Evolutionary conservation across 1,140 invertebrate genomes (phyloP).

Genomic region (Tenebrio molitor): DNA sequence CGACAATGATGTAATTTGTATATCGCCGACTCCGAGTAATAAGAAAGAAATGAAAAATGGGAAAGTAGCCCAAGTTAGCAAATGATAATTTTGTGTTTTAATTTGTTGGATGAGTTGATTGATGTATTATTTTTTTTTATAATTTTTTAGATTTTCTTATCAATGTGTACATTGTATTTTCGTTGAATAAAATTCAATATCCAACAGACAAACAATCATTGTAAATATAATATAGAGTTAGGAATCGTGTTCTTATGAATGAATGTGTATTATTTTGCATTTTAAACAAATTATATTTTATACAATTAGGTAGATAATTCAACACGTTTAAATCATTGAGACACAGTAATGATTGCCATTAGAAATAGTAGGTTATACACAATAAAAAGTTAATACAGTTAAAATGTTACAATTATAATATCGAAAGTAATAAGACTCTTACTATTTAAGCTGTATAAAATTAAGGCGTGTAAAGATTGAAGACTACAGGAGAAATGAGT

Average conservation of each 20-base stretch:
- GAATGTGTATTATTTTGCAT: slow-evolving; percentile 39
- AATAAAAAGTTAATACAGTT: slow-evolving; percentile 4
- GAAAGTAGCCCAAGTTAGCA: slow-evolving; percentile 57
- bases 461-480: not conserved
- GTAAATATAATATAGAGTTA: slow-evolving; percentile 26
- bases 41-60: slow-evolving; percentile 63
- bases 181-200: slow-evolving; percentile 35
- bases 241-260: slow-evolving; percentile 33
- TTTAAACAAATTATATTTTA: slow-evolving; percentile 11
- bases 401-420: not conserved
- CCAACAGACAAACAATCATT: slow-evolving; percentile 40
- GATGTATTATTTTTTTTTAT: slow-evolving; percentile 1
- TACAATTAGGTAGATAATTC: slow-evolving; percentile 1
- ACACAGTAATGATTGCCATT: slow-evolving; percentile 4
- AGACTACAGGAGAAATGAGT: not conserved
- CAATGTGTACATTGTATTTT: slow-evolving; percentile 28
- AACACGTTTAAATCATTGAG: not conserved
- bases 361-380: slow-evolving; percentile 2
- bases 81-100: slow-evolving; percentile 54
- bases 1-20: slow-evolving; percentile 64
- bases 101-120: slow-evolving; percentile 15
- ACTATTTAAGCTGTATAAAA: not conserved
- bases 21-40: slow-evolving; percentile 59
- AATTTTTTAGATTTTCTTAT: not conserved
- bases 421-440: slow-evolving; percentile 31